A percentile compares a stretch with the other conserved stretches of the same genome.
These are phyloP conservation scores for Arge pagana DNA, from an alignment of 2,888 invertebrate genomes.

Conservation along the genomic window DNA sequence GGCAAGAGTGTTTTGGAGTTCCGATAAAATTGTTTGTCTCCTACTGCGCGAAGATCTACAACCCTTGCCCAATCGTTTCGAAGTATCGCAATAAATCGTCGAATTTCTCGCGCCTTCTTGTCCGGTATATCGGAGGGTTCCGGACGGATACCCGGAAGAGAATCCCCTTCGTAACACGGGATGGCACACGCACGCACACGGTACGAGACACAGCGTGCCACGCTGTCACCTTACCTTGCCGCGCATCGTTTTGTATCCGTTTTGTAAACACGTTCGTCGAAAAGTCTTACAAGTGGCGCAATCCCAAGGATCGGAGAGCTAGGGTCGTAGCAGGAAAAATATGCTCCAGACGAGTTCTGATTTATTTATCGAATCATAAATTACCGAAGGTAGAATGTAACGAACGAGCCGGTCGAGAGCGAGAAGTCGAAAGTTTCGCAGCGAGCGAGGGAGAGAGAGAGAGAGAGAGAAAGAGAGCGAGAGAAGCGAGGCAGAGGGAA, in stretches of 20 bases:
- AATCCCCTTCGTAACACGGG: too few relatives aligned
- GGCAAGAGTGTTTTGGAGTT: too few relatives aligned
- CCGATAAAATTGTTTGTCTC: too few relatives aligned
- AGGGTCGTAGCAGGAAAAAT: background rate
- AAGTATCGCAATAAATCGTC: conserved; percentile 18
- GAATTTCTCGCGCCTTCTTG: conserved; percentile 4
- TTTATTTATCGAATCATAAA: conserved; percentile 56
- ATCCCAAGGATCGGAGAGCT: background rate
- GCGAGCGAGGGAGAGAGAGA: background rate
- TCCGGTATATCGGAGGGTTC: background rate
- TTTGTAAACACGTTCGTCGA: conserved; percentile 13
- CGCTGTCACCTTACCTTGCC: background rate
- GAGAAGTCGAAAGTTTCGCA: conserved; percentile 25
- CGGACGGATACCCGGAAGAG: background rate
- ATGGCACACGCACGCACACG: background rate
- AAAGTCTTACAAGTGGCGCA: conserved; percentile 25
- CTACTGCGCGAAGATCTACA: background rate
- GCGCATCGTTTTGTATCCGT: background rate
- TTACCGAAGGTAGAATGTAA: conserved; percentile 46
- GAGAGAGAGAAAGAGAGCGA: background rate
- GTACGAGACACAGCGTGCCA: background rate
- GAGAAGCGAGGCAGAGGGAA: too few relatives aligned
- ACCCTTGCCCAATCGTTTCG: background rate
- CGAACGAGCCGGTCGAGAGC: conserved; percentile 30
- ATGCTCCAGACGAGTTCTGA: conserved; percentile 32